Evolutionary conservation across 2,888 invertebrate species (phyloP).

Genomic region (Eupithecia insigniata): DNA sequence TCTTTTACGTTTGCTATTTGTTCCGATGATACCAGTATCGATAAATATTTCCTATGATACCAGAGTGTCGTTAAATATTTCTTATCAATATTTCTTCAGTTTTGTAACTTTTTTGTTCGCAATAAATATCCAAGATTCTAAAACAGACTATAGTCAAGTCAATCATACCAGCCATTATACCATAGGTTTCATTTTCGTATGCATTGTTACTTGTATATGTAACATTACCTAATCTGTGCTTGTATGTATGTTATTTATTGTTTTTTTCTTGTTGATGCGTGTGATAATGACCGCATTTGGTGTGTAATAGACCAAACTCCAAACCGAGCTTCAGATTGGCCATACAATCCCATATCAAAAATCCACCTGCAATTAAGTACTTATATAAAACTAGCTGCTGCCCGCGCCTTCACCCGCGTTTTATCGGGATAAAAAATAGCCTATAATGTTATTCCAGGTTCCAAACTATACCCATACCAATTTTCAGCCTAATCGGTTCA

Average conservation of each 20-base stretch:
- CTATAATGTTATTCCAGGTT: no score
- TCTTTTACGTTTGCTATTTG: neutral
- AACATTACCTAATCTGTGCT: no score
- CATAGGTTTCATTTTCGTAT: neutral
- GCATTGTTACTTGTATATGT: neutral
- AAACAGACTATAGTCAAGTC: neutral
- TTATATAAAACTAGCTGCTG: no score
- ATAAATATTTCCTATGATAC: neutral
- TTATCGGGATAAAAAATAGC: no score
- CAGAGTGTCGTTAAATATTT: no score
- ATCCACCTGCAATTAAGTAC: no score
- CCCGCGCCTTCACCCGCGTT: no score
- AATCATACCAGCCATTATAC: neutral
- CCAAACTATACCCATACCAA: no score
- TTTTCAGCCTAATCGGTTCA: no score
- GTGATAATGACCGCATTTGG: neutral
- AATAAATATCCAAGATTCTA: neutral
- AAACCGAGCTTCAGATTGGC: neutral
- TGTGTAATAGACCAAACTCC: no score
- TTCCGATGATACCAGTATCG: neutral
- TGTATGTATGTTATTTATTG: no score
- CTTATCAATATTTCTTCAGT: neutral
- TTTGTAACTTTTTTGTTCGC: neutral
- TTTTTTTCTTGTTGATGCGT: neutral
- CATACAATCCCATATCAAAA: neutral